Conservation (phyloP, 2,888 invertebrate genomes). For the Phalangium opilio region DNA sequence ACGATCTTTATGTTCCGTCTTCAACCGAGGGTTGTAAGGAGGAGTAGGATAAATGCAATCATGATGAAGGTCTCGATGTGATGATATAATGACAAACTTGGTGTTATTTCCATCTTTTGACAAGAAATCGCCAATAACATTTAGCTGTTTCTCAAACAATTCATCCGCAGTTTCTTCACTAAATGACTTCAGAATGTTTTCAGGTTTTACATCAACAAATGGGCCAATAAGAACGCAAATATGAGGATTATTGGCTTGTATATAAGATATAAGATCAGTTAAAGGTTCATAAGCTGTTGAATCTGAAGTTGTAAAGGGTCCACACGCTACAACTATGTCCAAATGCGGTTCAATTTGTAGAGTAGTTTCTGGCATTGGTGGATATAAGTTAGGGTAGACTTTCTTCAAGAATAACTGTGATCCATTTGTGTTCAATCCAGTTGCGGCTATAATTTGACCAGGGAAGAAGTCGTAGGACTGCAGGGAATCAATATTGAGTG, state of each 20-base stretch:
- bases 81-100: conserved; percentile 58
- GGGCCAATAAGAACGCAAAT: conserved; percentile 68
- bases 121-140: too few relatives aligned
- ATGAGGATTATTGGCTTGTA: conserved; percentile 51
- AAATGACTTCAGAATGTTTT: conserved; percentile 13
- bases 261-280: conserved; percentile 53
- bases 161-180: too few relatives aligned
- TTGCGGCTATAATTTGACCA: conserved; percentile 59
- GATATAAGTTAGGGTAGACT: conserved; percentile 33
- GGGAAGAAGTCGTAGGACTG: conserved; percentile 54
- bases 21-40: conserved; percentile 39
- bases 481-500: conserved; percentile 38
- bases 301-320: conserved; percentile 65
- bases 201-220: conserved; percentile 48
- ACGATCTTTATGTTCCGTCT: conserved; percentile 26
- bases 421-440: conserved; percentile 55
- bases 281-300: conserved; percentile 65
- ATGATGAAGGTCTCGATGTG: conserved; percentile 59
- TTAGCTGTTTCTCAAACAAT: too few relatives aligned
- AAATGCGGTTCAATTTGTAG: too few relatives aligned
- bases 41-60: conserved; percentile 69
- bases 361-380: too few relatives aligned
- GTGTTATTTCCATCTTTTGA: conserved; percentile 23
- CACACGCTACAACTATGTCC: conserved; percentile 52
- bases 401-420: conserved; percentile 49